phyloP scores from a whole-genome alignment of 2,797 vertebrate genomes.

The Artibeus lituratus region DNA sequence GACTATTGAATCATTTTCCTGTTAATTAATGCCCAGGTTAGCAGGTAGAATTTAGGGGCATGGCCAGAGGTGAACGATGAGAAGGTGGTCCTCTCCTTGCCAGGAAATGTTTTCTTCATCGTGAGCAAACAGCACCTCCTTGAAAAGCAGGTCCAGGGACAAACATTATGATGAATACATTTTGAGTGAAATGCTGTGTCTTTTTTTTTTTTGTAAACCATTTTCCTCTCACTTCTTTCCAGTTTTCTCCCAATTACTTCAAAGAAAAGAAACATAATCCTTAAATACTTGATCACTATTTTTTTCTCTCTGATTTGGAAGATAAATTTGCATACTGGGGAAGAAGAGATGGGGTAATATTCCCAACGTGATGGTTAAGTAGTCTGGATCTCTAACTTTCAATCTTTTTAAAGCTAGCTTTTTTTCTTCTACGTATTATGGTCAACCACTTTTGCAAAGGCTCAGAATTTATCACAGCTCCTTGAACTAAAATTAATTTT shows the following conservation, averaged over 20 bases:
- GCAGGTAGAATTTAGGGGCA: neutral
- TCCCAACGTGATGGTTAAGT: neutral
- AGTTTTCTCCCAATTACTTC: neutral
- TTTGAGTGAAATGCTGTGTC: neutral
- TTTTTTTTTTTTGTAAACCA: neutral
- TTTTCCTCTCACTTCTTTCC: neutral
- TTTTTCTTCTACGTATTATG: neutral
- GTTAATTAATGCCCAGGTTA: neutral
- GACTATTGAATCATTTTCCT: neutral
- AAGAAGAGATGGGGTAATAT: neutral
- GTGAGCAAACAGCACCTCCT: neutral
- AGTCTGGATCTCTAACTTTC: neutral
- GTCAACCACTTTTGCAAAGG: neutral
- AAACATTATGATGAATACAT: neutral
- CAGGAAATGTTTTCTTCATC: neutral
- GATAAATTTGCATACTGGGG: neutral
- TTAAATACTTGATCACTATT: neutral
- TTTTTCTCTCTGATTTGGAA: neutral
- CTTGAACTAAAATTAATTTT: conserved; percentile 8
- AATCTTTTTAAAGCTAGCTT: neutral
- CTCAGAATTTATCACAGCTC: neutral
- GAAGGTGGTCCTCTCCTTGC: neutral
- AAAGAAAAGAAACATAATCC: neutral
- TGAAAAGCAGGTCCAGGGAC: rapidly evolving
- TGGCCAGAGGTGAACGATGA: neutral